phyloP scores from a whole-genome alignment of 2,888 invertebrate genomes.

The Euproctis similis region DNA sequence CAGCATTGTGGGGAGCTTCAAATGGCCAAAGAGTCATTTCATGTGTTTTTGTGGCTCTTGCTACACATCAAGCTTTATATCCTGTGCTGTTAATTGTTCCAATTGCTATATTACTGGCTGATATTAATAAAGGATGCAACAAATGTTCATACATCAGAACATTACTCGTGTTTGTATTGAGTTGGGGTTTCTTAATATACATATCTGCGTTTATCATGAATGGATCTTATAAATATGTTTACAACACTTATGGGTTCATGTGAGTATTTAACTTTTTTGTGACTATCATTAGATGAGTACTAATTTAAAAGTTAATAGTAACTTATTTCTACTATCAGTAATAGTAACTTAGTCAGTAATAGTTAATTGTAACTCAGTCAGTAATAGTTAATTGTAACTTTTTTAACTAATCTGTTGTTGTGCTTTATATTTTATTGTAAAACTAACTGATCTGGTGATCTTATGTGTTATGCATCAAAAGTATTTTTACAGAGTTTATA shows the following conservation, averaged over 20 bases:
- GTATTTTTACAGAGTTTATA: too few relatives aligned
- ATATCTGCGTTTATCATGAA: constrained; percentile 79
- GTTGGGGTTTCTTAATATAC: constrained; percentile 74
- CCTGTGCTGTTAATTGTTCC: constrained; percentile 90
- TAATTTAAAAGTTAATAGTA: too few relatives aligned
- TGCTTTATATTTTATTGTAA: too few relatives aligned
- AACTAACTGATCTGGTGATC: too few relatives aligned
- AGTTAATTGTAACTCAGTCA: too few relatives aligned
- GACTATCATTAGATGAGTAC: too few relatives aligned
- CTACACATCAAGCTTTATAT: constrained; percentile 88
- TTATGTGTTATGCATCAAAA: too few relatives aligned
- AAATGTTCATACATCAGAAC: constrained; percentile 69
- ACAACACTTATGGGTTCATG: constrained; percentile 89
- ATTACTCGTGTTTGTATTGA: constrained; percentile 66
- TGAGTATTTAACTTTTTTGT: constrained; percentile 65
- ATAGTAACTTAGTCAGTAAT: too few relatives aligned
- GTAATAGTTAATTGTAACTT: too few relatives aligned
- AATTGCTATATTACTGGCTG: constrained; percentile 81
- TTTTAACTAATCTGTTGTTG: too few relatives aligned
- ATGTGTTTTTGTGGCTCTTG: constrained; percentile 82
- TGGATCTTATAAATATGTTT: constrained; percentile 79
- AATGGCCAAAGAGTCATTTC: constrained; percentile 78
- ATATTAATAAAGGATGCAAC: constrained; percentile 63
- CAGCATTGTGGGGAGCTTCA: constrained; percentile 82
- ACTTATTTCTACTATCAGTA: too few relatives aligned